Base-by-base conservation (phyloP, 2,888 invertebrate species). In the Brenthis hecate region DNA sequence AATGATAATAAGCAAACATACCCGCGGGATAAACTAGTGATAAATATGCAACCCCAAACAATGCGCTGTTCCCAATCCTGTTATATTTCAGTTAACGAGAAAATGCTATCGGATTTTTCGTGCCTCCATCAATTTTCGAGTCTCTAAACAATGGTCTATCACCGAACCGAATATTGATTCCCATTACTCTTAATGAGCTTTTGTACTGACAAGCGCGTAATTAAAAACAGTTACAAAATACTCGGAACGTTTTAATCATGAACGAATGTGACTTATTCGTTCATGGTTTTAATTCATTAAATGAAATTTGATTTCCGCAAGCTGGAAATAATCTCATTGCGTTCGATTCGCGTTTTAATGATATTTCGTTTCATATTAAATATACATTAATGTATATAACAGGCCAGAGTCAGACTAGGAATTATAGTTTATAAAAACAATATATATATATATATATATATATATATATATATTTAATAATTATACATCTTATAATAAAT, bases 131-230 rank as follows among this genome's bases (percentile, higher is more conserved):
- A 69, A 56, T 66, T 60, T 64, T 56, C 47, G 55, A 56, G 50
- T 66, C 53, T 58, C 70, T 68, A 77, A 77, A 74, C 76, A 75
- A 73, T 73, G 60, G 68, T 69, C 67, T 68, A 73, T 76, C 73
- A 62, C 64, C 75, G 70, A 72, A 70, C 71, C 72, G 66, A 70
- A 63, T 69, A 73, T 73, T 73, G 73, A 72, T 72, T 62, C 63
- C 68, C 63, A 72, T 65, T 69, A 60, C 68, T 72, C 66, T 64
- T 73, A 72, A 73, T 73, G 69, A 74, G 66, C 72, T 67, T 72
- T 68, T 58, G 61, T 63, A 64, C 71, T 62, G 63, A 71, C 71
- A 65, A 67, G 68, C 65, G 61, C 65, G 63, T 65, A 71, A 70
- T 73, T 71, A 74, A 74, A 73, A 74, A 74, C 68, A 57, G 68